Evolutionary conservation across 2,113 vertebrate genomes (phyloP).

Genomic region (Coturnix japonica): DNA sequence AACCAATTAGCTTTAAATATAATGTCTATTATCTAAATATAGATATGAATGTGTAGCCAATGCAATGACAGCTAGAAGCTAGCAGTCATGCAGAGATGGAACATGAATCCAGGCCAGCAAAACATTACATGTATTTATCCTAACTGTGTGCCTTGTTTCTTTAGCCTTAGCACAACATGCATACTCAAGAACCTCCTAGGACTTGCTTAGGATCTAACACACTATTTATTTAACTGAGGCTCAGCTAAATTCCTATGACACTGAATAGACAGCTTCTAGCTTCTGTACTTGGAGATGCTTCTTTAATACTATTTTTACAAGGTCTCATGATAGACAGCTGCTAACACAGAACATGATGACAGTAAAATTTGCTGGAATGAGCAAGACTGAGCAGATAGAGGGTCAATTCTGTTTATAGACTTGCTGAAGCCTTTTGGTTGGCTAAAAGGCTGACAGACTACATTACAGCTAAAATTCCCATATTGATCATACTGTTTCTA

Average conservation of each 20-base stretch:
- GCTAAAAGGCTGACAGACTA: slow-evolving; percentile 93
- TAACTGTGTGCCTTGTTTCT: not conserved
- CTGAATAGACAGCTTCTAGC: not conserved
- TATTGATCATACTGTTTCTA: slow-evolving; percentile 94
- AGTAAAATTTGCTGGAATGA: slow-evolving; percentile 3
- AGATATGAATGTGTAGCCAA: not conserved
- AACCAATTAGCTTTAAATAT: not conserved
- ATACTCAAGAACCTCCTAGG: not conserved
- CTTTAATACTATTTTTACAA: not conserved
- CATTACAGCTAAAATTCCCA: slow-evolving; percentile 89
- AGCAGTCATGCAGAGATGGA: not conserved
- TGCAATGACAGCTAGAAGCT: not conserved
- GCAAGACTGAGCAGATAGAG: slow-evolving; percentile 31
- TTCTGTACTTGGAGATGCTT: not conserved
- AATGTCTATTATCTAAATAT: not conserved
- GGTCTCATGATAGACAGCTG: slow-evolving; percentile 1
- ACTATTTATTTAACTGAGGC: not conserved
- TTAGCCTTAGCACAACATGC: not conserved
- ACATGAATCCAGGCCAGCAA: not conserved
- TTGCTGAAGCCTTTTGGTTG: slow-evolving; percentile 85
- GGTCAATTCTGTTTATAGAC: slow-evolving; percentile 83
- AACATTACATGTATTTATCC: not conserved
- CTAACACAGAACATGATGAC: slow-evolving; percentile 28
- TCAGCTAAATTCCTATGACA: not conserved
- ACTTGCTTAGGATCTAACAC: not conserved